Base-by-base conservation (phyloP, 2,797 vertebrate genomes). In the Myiotriccus ornatus region DNA sequence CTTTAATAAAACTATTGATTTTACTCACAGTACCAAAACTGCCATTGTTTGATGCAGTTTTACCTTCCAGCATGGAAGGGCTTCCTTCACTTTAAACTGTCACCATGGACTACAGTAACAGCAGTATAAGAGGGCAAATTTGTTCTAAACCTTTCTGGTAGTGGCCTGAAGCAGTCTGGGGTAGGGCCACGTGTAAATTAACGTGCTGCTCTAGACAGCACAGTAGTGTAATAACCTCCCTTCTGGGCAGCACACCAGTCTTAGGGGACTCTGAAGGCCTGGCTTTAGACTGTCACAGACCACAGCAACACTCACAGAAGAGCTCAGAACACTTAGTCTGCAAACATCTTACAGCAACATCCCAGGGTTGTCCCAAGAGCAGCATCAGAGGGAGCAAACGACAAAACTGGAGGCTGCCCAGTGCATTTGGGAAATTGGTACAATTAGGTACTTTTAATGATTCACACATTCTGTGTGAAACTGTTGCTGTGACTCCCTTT, bases 11-110 rank as follows among this genome's bases (percentile, higher is more conserved):
- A 39, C 41, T 60, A 14, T 67, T 84, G 82, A 11, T 83, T 89
- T 75, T 76, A 64, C 53, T 64, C 83, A 73, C 87, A 89, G 91
- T 68, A 71, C 81, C 76, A 85, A 62, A 89, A 59, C 27, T 71
- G 60, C 71, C 23, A 2, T 75, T 47, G 4, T 47, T 17, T 14
- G 22, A 62, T 43, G 37, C 6, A 4, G 81, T 47, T 84, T 63
- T 59, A 43, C 46, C 71, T 82, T 75, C 84, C 89, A 74, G 49
- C 7, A 7, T 5, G 44, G 78, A 89, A 89, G 56, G 37, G 73
- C 19, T 87, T 92, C 93, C 87, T 93, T 95, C 92, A 87, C n/a
- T 11, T 35, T 21, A 2, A 62, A 6, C 46, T 30, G n/a, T 46
- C 56, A 25, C 79, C n/a, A 6, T 23, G 17, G 4, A 23, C 30